Conservation (phyloP, 2,113 vertebrate genomes). For the Trematomus loennbergii region DNA sequence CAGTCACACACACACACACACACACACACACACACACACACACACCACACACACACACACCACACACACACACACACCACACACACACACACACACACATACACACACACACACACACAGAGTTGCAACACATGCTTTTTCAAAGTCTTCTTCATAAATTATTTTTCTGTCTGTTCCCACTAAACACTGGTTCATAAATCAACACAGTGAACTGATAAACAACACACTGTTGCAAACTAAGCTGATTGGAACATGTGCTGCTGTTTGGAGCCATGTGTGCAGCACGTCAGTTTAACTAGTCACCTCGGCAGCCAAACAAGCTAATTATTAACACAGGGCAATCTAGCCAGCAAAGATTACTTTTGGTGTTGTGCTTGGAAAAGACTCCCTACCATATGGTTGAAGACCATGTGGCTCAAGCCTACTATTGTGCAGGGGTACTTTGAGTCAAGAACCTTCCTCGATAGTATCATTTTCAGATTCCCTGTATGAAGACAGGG, state of each 20-base stretch:
- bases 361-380: slow-evolving; percentile 24
- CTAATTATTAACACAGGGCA: slow-evolving; percentile 26
- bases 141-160: slow-evolving; percentile 54
- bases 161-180: slow-evolving; percentile 60
- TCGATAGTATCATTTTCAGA: slow-evolving; percentile 59
- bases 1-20: background rate
- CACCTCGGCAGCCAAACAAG: slow-evolving; percentile 9
- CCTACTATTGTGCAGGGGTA: slow-evolving; percentile 20
- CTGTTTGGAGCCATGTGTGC: background rate
- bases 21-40: too few species aligned
- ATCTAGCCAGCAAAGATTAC: background rate
- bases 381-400: slow-evolving; percentile 34
- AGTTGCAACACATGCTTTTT: slow-evolving; percentile 43
- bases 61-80: slow-evolving; percentile 1
- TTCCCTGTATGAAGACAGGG: slow-evolving; percentile 31
- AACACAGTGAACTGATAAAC: slow-evolving; percentile 58
- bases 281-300: slow-evolving; percentile 18
- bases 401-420: slow-evolving; percentile 30
- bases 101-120: slow-evolving; percentile 4
- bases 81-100: background rate
- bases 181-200: slow-evolving; percentile 65
- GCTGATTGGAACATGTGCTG: slow-evolving; percentile 15
- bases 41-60: too few species aligned
- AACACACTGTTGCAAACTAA: slow-evolving; percentile 50
- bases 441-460: slow-evolving; percentile 30